Evolutionary conservation across 2,113 vertebrate species (phyloP), one percentile per base, ranked within the genome.

Genomic region (Pycnonotus jocosus): DNA sequence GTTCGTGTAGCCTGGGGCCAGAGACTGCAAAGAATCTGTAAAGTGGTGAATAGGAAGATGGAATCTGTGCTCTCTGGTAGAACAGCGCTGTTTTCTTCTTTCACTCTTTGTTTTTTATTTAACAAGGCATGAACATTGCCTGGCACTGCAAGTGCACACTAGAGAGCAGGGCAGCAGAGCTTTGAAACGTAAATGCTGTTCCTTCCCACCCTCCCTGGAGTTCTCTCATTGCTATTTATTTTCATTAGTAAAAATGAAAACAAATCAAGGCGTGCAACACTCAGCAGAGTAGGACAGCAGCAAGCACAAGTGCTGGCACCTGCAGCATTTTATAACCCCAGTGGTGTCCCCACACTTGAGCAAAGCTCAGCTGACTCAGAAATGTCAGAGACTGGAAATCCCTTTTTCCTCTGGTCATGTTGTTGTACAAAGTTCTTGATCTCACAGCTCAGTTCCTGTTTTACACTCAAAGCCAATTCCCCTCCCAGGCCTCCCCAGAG

Each of bases 201-300:
- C 81, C 72, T 94, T 81, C 78, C 94, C 38, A 30, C 88, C 79
- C 86, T 95, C 85, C 81, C 73, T 83, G 28, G 90, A 97, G 90
- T 76, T 92, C 93, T 80, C 90, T 82, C 65, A 24, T 70, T 66
- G 96, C 84, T 95, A 73, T 96, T 96, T 97, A 91, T 97, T 97
- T 98, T 97, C 95, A 91, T 97, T 96, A 97, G 91, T 38, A 44
- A 61, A 96, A 97, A 96, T 92, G 73, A 93, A 97, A 97, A 95
- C 85, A 96, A 96, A 96, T 96, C 84, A 92, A 94, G 77, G 95
- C 25, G 12, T 77, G 82, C 61, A 93, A 81, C 92, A 54, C 60
- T 88, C 87, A 45, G 54, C 27, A 88, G 81, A 90, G 69, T 72
- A 90, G 69, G 76, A 57, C 56, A 93, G 66, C 57, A 92, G 56